Base-by-base conservation (phyloP, 1,140 invertebrate genomes). In the Drosophila setifemur region DNA sequence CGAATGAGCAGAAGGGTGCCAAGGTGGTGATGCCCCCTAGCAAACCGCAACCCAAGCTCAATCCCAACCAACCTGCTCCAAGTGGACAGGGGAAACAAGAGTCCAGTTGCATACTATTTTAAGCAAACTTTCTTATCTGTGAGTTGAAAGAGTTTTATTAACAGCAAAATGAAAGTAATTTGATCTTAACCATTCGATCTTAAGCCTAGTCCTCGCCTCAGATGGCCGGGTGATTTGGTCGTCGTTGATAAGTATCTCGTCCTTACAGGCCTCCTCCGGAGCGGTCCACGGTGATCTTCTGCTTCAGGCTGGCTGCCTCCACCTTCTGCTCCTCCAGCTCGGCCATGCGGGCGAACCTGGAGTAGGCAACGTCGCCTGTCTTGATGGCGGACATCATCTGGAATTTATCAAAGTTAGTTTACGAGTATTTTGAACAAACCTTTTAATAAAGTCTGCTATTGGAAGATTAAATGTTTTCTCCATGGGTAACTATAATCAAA, bases 371-470 rank as follows among this genome's bases (percentile, higher is more conserved):
- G 75, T 96, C 95, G 16, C 98, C 98, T 5, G 96, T 97, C 89
- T 98, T 98, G 64, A 99, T 95, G n/a, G 97, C 96, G 3, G 96
- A 97, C 97, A 98, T 98, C 95, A 98, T 96, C 97, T 98, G 28
- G 4, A 74, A 49, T 66, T 44, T 3, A 12, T 8, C 9, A 31
- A n/a, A 1, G 6, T 14, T 8, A 35, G 9, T 26, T 33, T 23
- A 18, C 3, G 6, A 29, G 29, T 3, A 23, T n/a, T n/a, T n/a
- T n/a, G n/a, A n/a, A n/a, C n/a, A n/a, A n/a, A n/a, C n/a, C n/a
- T n/a, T n/a, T n/a, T n/a, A n/a, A n/a, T n/a, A n/a, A n/a, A n/a
- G n/a, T n/a, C n/a, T n/a, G n/a, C n/a, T n/a, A n/a, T n/a, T n/a
- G n/a, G n/a, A n/a, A n/a, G n/a, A n/a, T n/a, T n/a, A n/a, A n/a